Evolutionary conservation across 2,888 invertebrate genomes (phyloP).

Genomic region (Dione vanillae): DNA sequence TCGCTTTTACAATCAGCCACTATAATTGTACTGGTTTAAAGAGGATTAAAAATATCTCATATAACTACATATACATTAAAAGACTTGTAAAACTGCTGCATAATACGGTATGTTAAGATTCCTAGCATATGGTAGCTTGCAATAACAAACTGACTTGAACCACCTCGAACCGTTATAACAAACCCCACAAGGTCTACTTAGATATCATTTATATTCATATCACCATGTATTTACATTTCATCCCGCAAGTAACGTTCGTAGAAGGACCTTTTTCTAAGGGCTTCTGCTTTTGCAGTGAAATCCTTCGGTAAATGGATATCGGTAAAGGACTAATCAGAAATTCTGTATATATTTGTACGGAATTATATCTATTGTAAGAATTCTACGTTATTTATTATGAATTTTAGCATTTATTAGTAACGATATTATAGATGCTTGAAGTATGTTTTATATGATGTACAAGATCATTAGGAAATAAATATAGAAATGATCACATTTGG

Average conservation of each 20-base stretch:
- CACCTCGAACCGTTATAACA: constrained; percentile 50
- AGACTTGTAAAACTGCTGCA: constrained; percentile 11
- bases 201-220: constrained; percentile 82
- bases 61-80: background rate
- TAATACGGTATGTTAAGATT: constrained; percentile 32
- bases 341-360: constrained; percentile 15
- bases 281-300: constrained; percentile 42
- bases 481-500: no score
- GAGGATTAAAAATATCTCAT: background rate
- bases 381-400: background rate
- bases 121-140: constrained; percentile 47
- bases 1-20: no score
- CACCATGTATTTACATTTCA: constrained; percentile 80
- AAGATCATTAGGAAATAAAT: no score
- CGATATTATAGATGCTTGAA: no score
- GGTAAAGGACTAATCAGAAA: constrained; percentile 41
- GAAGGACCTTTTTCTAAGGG: constrained; percentile 58
- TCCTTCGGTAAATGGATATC: constrained; percentile 40
- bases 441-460: background rate
- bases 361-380: constrained; percentile 1
- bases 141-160: constrained; percentile 50
- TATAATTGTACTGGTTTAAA: no score
- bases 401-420: background rate
- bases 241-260: constrained; percentile 62
- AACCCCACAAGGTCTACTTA: constrained; percentile 70